Base-by-base conservation (phyloP, 2,113 vertebrate genomes). In the Petroica traversi region DNA sequence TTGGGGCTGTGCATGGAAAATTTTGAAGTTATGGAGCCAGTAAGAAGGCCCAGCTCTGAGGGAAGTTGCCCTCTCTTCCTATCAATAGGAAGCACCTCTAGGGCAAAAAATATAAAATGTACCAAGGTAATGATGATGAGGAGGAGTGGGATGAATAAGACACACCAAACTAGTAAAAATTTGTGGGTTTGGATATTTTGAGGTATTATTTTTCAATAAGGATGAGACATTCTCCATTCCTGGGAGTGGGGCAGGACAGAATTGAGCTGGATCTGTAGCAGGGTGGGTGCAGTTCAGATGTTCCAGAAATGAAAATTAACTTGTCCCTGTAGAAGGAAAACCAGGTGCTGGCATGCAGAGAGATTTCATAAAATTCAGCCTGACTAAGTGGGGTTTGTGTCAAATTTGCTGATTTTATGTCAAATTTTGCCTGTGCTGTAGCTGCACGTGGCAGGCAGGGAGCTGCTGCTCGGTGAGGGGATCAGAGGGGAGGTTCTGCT, bases 201-300 rank as follows among this genome's bases (percentile, higher is more conserved):
- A 66, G 9, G 40, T 24, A 19, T 33, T 57, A 26, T 64, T 77
- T 89, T 52, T 34, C 45, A 38, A 0, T 5, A 29, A 6, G 5
- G 10, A 14, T 8, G n/a, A 76, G 8, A 26, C 5, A 7, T 66
- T 48, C 49, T 33, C 11, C 26, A 8, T 29, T 8, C 26, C 33
- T 68, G 15, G 33, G 63, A 36, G n/a, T 8, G 28, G 12, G 11
- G 17, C 45, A 41, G 78, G 59, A 51, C n/a, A 64, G 45, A 46
- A 28, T 4, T 25, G 12, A 1, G 4, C 34, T 6, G 23, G 28
- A 22, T 5, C 38, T 1, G 2, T 0, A 4, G 8, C 14, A 28
- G 68, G 49, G 16, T 22, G 5, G 11, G 9, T 1, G 1, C 3
- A 6, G 24, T 2, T 55, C 18, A 26, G 58, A 12, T 24, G 26